A percentile compares a stretch with the other conserved stretches of the same genome.
These are phyloP conservation scores for Rotaria sp. DNA, from an alignment of 2,888 invertebrate species.

Conservation along the genomic window DNA sequence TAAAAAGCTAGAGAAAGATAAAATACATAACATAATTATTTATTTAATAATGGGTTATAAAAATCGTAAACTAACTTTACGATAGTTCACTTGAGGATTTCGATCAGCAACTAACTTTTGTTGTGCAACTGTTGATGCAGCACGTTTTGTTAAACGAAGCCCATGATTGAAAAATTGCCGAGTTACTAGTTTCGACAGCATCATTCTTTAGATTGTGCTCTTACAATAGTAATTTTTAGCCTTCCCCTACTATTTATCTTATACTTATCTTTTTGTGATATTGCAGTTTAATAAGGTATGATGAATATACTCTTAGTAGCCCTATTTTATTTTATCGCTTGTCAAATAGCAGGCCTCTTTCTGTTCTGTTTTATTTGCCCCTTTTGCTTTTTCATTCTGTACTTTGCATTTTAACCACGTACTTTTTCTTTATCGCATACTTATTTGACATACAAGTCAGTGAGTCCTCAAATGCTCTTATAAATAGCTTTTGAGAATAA, in stretches of 20 bases:
- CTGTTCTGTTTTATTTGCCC: not conserved
- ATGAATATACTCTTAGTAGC: not conserved
- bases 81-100: not conserved
- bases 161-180: not conserved
- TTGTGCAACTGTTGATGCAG: not conserved
- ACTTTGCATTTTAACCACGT: no score
- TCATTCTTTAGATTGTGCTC: not conserved
- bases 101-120: not conserved
- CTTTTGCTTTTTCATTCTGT: no score
- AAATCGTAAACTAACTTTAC: not conserved
- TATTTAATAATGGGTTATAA: not conserved
- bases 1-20: slow-evolving; percentile 63
- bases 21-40: slow-evolving; percentile 48
- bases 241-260: not conserved
- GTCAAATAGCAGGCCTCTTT: not conserved
- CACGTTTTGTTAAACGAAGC: not conserved
- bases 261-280: not conserved
- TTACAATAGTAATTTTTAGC: not conserved
- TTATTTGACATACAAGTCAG: no score
- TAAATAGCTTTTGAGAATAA: no score
- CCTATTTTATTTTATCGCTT: not conserved
- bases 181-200: not conserved
- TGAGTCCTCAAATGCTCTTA: no score
- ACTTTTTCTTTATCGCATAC: no score
- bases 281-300: no score